Evolutionary conservation across 2,888 invertebrate species (phyloP), one percentile per base, ranked within the genome.

Genomic region (Phalera bucephala): DNA sequence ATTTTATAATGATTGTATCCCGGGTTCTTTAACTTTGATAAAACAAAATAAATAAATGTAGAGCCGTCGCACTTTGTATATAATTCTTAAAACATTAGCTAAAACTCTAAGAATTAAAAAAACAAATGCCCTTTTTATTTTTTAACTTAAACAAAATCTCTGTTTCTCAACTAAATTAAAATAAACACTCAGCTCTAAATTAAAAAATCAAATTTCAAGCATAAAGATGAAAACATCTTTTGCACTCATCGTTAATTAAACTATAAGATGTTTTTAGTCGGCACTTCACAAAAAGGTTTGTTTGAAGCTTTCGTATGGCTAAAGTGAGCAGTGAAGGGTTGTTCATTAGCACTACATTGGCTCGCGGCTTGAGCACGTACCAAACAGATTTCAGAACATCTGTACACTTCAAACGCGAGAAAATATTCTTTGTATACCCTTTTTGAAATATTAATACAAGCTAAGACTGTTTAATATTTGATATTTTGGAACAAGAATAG

Each of bases 331-430:
- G 52, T 50, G 48, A 55, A 61, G 52, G 56, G 58, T 68, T 73
- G 75, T 81, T 83, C 76, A 84, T 84, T 82, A 84, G 68, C 67
- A 64, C 65, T 62, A 74, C 67, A 70, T 58, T 40, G 42, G 51
- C 62, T 46, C 52, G 52, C 55, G 54, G 61, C 78, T 79, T 75
- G 70, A 79, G 74, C 81, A 85, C 83, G 83, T 80, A 79, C 76
- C 48, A 60, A 72, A 72, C 57, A 73, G 77, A 79, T 80, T 81
- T 76, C 60, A 57, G 28, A 55, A 42, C 63, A 64, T 55, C 61
- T 59, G 55, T 37, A 33, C 23, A 28, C 8, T 33, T 32, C 33
- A 30, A 35, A 33, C 11, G 10, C 10, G 11, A 33, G 22, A 38
- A 30, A 42, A 37, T 32, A 25, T 33, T 39, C 33, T 31, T 21